A percentile compares a stretch with the other conserved stretches of the same genome.
These are phyloP conservation scores for Hyles lineata DNA, from an alignment of 2,888 invertebrate species.

Conservation along the genomic window DNA sequence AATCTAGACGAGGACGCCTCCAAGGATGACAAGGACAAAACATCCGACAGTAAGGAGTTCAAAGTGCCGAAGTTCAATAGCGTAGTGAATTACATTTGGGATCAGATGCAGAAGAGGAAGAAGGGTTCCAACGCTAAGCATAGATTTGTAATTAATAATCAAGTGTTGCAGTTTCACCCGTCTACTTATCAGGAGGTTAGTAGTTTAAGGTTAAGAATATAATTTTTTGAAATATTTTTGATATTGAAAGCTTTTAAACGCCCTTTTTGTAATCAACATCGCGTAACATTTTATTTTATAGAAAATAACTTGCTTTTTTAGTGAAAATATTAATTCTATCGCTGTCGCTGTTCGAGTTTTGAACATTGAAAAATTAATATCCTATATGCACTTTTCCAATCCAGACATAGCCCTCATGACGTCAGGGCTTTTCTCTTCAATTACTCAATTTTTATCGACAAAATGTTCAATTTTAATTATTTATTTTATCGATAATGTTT, in stretches of 20 bases:
- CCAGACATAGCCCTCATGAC: too few relatives aligned
- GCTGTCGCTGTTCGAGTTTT: too few relatives aligned
- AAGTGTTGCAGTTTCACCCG: constrained; percentile 89
- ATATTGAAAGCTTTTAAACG: too few relatives aligned
- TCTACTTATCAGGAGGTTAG: constrained; percentile 90
- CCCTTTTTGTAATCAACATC: too few relatives aligned
- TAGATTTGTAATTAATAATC: constrained; percentile 86
- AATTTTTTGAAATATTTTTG: not conserved
- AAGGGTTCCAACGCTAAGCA: constrained; percentile 84
- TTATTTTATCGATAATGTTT: not conserved
- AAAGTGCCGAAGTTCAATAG: constrained; percentile 89
- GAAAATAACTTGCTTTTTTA: too few relatives aligned
- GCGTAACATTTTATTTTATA: too few relatives aligned
- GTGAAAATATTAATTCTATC: too few relatives aligned
- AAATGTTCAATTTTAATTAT: not conserved
- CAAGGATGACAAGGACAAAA: constrained; percentile 71
- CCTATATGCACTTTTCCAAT: too few relatives aligned
- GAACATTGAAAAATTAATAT: too few relatives aligned
- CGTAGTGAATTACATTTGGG: constrained; percentile 89
- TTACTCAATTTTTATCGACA: too few relatives aligned
- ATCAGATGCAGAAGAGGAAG: constrained; percentile 86
- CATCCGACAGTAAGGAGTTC: constrained; percentile 61
- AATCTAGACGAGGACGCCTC: constrained; percentile 67
- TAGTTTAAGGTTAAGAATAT: not conserved
- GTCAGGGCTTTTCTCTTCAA: not conserved